Evolutionary conservation across 2,797 vertebrate species (phyloP).

Genomic region (Hydrocynus forskahlii): DNA sequence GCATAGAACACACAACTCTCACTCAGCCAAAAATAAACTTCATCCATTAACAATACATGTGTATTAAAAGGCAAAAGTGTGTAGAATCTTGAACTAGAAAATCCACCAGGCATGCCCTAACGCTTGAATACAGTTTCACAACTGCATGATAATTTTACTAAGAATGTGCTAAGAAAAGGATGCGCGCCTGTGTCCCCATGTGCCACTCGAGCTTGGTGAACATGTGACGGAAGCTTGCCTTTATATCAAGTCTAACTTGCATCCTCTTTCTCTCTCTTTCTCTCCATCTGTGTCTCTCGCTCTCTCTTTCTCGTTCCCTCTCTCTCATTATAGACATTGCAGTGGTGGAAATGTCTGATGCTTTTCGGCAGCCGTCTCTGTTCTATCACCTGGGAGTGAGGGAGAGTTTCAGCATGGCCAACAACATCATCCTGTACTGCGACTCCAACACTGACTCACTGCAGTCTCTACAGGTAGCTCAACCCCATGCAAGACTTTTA

Average conservation of each 20-base stretch:
- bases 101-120: too few relatives aligned
- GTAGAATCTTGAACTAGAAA: too few relatives aligned
- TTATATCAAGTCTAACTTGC: background rate
- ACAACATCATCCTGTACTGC: constrained; percentile 98
- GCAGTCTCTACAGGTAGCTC: constrained; percentile 94
- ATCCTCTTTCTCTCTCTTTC: background rate
- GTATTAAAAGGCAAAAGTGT: too few relatives aligned
- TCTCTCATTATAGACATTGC: constrained; percentile 85
- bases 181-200: background rate
- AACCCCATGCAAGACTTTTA: too few relatives aligned
- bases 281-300: too few relatives aligned
- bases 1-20: too few relatives aligned
- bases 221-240: background rate
- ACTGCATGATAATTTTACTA: too few relatives aligned
- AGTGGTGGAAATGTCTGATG: constrained; percentile 97
- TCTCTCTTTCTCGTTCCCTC: too few relatives aligned
- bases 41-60: too few relatives aligned
- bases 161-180: too few relatives aligned
- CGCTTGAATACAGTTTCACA: too few relatives aligned
- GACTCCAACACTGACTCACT: constrained; percentile 92
- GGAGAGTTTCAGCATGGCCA: constrained; percentile 99
- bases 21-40: too few relatives aligned
- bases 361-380: constrained; percentile 94
- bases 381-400: constrained; percentile 97
- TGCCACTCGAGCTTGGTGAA: background rate